phyloP scores from a whole-genome alignment of 1,140 invertebrate genomes.

The Pomacea maculata region DNA sequence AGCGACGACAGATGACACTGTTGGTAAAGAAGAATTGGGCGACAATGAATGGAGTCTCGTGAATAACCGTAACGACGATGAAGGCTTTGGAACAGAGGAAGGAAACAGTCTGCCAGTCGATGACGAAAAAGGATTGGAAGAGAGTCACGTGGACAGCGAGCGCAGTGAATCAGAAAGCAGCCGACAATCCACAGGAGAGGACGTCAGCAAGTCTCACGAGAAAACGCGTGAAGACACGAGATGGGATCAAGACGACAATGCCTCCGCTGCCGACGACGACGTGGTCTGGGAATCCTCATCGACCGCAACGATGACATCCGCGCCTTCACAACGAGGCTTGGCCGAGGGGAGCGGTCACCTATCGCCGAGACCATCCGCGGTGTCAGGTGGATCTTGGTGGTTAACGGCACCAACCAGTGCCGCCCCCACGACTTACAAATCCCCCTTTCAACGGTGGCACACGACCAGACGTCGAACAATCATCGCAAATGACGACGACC shows the following conservation, averaged over 20 bases:
- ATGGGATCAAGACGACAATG: too few relatives aligned
- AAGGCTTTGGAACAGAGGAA: too few relatives aligned
- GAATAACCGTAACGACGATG: background rate
- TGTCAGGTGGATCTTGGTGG: background rate
- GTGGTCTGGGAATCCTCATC: too few relatives aligned
- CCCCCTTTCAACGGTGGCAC: background rate
- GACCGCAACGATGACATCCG: background rate
- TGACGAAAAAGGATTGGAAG: too few relatives aligned
- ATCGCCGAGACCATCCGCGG: background rate
- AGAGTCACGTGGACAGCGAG: too few relatives aligned
- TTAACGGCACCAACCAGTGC: background rate
- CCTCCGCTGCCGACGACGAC: too few relatives aligned
- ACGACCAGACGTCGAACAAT: background rate
- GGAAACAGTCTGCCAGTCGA: too few relatives aligned
- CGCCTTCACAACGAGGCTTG: background rate
- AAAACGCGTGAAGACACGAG: too few relatives aligned
- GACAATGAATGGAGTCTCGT: background rate
- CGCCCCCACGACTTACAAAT: background rate
- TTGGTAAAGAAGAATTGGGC: background rate
- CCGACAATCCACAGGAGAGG: too few relatives aligned
- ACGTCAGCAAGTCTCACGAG: too few relatives aligned
- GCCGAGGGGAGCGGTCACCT: too few relatives aligned
- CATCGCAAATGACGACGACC: background rate
- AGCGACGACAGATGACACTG: background rate
- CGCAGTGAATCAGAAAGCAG: too few relatives aligned